Evolutionary conservation across 2,797 vertebrate genomes (phyloP).

Genomic region (Kryptolebias ocellatus): DNA sequence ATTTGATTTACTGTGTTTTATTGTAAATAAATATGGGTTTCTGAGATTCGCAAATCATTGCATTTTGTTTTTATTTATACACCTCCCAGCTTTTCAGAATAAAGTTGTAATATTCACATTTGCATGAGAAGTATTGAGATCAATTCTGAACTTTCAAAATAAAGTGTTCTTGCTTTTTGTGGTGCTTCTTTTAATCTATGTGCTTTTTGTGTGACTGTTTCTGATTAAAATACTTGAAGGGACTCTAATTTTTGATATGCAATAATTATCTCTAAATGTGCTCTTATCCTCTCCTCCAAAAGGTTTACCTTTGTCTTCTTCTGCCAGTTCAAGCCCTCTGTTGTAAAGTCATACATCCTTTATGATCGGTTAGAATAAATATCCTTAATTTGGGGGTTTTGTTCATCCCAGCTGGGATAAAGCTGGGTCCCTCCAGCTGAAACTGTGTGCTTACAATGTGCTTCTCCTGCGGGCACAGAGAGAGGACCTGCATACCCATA

Average conservation of each 20-base stretch:
- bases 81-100: too few species aligned
- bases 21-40: too few species aligned
- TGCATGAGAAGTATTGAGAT: background rate
- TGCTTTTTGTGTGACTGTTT: slow-evolving; percentile 40
- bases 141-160: slow-evolving; percentile 11
- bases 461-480: slow-evolving; percentile 50
- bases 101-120: slow-evolving; percentile 4
- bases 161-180: slow-evolving; percentile 17
- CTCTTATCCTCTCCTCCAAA: slow-evolving; percentile 31
- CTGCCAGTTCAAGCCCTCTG: slow-evolving; percentile 17
- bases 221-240: slow-evolving; percentile 25
- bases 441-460: slow-evolving; percentile 50
- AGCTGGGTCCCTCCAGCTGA: slow-evolving; percentile 14
- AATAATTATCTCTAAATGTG: slow-evolving; percentile 47
- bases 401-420: slow-evolving; percentile 8
- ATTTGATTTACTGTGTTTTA: too few species aligned
- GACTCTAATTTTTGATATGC: slow-evolving; percentile 15
- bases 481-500: slow-evolving; percentile 27
- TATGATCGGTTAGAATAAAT: slow-evolving; percentile 42
- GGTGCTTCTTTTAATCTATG: slow-evolving; percentile 30
- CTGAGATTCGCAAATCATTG: too few species aligned
- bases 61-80: too few species aligned
- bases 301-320: slow-evolving; percentile 44
- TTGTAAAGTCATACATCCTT: slow-evolving; percentile 28
- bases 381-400: slow-evolving; percentile 21